Evolutionary conservation across 1,140 invertebrate species (phyloP).

Genomic region (Drosophila bifasciata): DNA sequence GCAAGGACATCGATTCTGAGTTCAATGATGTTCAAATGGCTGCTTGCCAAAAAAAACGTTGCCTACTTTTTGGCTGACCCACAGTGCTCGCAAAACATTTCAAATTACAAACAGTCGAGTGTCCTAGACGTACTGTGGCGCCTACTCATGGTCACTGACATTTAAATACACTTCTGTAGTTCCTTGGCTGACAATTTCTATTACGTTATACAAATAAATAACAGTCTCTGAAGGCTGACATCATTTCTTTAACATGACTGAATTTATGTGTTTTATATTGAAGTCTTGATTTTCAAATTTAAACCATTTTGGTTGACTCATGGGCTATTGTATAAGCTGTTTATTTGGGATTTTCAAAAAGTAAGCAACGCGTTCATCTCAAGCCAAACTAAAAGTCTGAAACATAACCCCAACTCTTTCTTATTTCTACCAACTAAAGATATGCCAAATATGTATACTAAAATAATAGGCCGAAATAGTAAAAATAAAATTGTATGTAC

Average conservation of each 20-base stretch:
- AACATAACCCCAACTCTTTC: neutral
- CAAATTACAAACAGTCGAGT: too few species aligned
- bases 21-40: neutral
- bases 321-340: too few species aligned
- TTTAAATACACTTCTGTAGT: neutral
- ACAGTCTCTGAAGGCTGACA: too few species aligned
- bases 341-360: slow-evolving; percentile 8
- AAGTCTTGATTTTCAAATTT: neutral
- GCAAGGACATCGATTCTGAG: slow-evolving; percentile 13
- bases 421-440: slow-evolving; percentile 15
- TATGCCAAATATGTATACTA: slow-evolving; percentile 24
- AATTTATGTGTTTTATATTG: neutral
- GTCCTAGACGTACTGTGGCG: too few species aligned
- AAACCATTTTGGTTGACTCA: too few species aligned
- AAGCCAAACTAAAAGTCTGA: slow-evolving; percentile 7
- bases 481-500: slow-evolving; percentile 9
- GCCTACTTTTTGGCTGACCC: slow-evolving; percentile 11
- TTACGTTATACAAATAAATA: too few species aligned
- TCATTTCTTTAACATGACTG: too few species aligned
- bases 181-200: too few species aligned
- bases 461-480: slow-evolving; percentile 21
- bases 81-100: neutral
- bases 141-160: too few species aligned
- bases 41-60: slow-evolving; percentile 22
- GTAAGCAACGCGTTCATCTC: slow-evolving; percentile 17